Evolutionary conservation across 2,888 invertebrate species (phyloP).

Genomic region (Ophioninae sp.): DNA sequence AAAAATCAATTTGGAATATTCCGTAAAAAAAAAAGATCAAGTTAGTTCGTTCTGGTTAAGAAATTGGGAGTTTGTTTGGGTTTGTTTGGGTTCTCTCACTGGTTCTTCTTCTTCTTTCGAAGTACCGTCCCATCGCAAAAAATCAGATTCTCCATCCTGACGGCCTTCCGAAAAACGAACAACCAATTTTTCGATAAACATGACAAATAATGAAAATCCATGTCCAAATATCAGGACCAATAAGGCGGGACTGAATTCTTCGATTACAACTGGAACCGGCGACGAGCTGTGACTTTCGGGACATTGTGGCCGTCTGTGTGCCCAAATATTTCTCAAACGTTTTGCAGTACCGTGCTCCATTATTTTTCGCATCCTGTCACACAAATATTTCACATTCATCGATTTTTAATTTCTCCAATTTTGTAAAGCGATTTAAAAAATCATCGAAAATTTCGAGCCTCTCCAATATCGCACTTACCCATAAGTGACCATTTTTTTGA

Average conservation of each 20-base stretch:
- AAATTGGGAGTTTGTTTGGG: conserved; percentile 1
- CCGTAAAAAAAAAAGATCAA: conserved; percentile 6
- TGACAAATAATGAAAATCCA: conserved; percentile 62
- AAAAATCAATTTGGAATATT: background rate
- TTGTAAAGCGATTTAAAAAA: no score
- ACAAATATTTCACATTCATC: background rate
- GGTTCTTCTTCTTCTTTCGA: background rate
- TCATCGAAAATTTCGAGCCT: background rate
- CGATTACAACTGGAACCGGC: conserved; percentile 71
- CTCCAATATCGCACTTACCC: conserved; percentile 65
- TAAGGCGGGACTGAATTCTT: conserved; percentile 72
- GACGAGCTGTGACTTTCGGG: conserved; percentile 71
- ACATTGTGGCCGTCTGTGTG: conserved; percentile 69
- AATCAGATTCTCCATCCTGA: background rate
- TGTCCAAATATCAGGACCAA: conserved; percentile 68
- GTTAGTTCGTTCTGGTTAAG: conserved; percentile 2
- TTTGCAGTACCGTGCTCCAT: conserved; percentile 68
- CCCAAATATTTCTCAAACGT: conserved; percentile 69
- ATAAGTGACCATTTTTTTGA: conserved; percentile 75
- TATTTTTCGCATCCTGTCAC: conserved; percentile 69
- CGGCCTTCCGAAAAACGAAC: background rate
- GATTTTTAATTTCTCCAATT: no score
- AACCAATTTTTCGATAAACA: conserved; percentile 65
- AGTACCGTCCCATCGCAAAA: background rate
- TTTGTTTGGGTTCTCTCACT: no score